Percentiles rank a stretch among this genome's conserved stretches.
These are phyloP conservation scores for Nothoprocta pentlandii DNA, from an alignment of 2,113 vertebrate genomes.

Conservation along the genomic window DNA sequence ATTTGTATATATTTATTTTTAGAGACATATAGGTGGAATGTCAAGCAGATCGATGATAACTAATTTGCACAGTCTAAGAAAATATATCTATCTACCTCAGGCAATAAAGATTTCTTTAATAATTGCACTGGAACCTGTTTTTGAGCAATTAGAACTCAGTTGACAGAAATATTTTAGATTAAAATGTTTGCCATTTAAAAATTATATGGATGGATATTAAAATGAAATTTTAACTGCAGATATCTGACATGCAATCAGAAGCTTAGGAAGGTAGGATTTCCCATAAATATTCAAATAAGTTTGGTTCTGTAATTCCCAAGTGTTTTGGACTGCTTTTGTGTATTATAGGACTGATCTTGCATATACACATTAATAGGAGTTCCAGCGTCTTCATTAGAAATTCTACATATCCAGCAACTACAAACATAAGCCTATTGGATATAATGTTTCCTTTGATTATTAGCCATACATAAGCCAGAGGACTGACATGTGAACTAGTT, in stretches of 20 bases:
- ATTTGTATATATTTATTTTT: not conserved
- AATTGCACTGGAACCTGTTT: constrained; percentile 74
- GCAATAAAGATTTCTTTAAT: constrained; percentile 79
- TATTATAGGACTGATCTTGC: not conserved
- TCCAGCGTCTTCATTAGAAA: not conserved
- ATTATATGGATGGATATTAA: constrained; percentile 69
- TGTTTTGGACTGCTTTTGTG: not conserved
- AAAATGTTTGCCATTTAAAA: constrained; percentile 69
- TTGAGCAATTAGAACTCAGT: constrained; percentile 80
- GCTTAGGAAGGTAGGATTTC: constrained; percentile 39
- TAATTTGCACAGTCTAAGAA: constrained; percentile 75
- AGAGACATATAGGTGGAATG: constrained; percentile 64
- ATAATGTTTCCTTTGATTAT: not conserved
- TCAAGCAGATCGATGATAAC: constrained; percentile 77
- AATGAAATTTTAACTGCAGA: constrained; percentile 56
- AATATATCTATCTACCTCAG: constrained; percentile 70
- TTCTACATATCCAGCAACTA: not conserved
- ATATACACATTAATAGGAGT: not conserved
- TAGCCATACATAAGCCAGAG: not conserved
- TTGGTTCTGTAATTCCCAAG: constrained; percentile 12
- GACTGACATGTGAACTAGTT: not conserved
- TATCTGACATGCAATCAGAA: constrained; percentile 46
- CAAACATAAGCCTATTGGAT: not conserved
- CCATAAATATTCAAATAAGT: constrained; percentile 37
- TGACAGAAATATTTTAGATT: constrained; percentile 71